Conservation (phyloP, 2,888 invertebrate species). For the Dysmachus trigonus region DNA sequence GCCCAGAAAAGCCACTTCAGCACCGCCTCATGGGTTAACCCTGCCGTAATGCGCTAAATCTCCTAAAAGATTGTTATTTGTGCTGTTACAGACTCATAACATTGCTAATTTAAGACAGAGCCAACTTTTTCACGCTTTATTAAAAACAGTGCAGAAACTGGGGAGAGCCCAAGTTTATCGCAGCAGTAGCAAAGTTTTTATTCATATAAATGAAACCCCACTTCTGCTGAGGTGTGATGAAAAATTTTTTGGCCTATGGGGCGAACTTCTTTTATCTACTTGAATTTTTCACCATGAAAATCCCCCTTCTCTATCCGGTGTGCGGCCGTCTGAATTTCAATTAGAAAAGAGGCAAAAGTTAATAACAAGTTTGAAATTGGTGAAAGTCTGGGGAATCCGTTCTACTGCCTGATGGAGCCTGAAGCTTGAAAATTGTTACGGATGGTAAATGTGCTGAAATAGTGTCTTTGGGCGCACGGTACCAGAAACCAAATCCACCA, state of each 20-base stretch:
- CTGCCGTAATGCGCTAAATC: background rate
- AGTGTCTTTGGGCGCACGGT: background rate
- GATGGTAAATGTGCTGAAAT: background rate
- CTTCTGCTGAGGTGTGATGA: background rate
- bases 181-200: background rate
- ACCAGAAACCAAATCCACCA: background rate
- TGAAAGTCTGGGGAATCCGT: background rate
- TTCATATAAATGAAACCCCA: constrained; percentile 19
- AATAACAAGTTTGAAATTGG: constrained; percentile 11
- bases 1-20: background rate
- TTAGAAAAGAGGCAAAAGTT: constrained; percentile 23
- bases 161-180: constrained; percentile 1
- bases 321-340: background rate
- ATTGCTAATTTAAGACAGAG: constrained; percentile 10
- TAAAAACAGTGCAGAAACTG: constrained; percentile 21
- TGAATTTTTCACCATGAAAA: background rate
- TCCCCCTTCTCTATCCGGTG: background rate
- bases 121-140: constrained; percentile 32
- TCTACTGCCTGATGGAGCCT: background rate
- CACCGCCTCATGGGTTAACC: background rate
- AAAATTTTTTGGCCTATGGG: background rate
- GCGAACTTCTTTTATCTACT: background rate
- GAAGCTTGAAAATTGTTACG: background rate
- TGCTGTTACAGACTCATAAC: background rate
- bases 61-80: constrained; percentile 7